A percentile compares a stretch with the other conserved stretches of the same genome.
Conservation (phyloP, 2,888 invertebrate species). For the Nemoura dubitans region DNA sequence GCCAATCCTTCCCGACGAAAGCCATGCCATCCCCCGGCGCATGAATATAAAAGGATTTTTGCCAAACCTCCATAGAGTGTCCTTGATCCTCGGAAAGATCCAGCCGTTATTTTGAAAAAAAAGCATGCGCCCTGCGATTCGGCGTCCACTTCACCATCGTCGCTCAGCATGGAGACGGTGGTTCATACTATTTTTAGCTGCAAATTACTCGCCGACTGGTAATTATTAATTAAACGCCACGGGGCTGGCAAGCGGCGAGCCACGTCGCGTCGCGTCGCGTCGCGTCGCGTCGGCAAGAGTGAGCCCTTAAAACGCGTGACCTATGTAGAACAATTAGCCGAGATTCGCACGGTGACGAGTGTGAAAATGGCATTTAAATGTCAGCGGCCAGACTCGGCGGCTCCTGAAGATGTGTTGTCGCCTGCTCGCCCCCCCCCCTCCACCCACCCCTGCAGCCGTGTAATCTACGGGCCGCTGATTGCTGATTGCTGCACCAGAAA, state of each 20-base stretch:
- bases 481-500: neutral
- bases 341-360: neutral
- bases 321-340: neutral
- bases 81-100: too few species aligned
- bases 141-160: too few species aligned
- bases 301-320: neutral
- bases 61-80: too few species aligned
- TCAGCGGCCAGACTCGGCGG: neutral
- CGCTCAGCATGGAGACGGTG: neutral
- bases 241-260: neutral
- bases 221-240: neutral
- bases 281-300: too few species aligned
- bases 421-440: neutral
- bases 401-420: neutral
- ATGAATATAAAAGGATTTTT: too few species aligned
- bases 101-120: too few species aligned
- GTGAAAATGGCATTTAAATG: neutral
- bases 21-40: too few species aligned
- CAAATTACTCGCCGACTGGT: neutral
- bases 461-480: neutral
- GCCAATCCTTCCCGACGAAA: too few species aligned
- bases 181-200: neutral
- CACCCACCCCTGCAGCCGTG: neutral
- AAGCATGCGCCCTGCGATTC: too few species aligned
- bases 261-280: too few species aligned